A percentile compares a stretch with the other conserved stretches of the same genome.
These are phyloP conservation scores for Daphoenositta chrysoptera DNA, from an alignment of 2,113 vertebrate species.

Conservation along the genomic window DNA sequence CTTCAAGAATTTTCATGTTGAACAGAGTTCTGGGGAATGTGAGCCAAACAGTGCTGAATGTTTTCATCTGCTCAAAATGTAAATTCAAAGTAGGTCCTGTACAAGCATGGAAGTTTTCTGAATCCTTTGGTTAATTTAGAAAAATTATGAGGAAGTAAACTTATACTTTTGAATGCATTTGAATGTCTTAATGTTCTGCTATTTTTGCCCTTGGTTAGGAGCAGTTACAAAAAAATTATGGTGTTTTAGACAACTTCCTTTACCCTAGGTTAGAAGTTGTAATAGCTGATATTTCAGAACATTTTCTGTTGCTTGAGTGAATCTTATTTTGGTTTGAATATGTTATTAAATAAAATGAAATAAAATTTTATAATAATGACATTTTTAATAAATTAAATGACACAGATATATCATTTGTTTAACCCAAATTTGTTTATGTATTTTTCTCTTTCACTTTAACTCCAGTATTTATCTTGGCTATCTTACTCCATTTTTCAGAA, in stretches of 20 bases:
- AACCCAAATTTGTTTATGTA: not conserved
- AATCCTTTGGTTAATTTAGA: not conserved
- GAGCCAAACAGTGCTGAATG: not conserved
- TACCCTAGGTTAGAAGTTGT: not conserved
- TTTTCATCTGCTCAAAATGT: not conserved
- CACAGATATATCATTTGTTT: not conserved
- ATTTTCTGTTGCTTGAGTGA: not conserved
- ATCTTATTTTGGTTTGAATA: not conserved
- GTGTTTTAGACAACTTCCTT: not conserved
- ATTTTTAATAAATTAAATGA: not conserved
- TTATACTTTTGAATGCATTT: not conserved
- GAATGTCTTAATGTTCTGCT: not conserved
- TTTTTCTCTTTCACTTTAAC: not conserved
- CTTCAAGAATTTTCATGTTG: not conserved
- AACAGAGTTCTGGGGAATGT: not conserved
- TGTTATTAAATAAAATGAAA: not conserved
- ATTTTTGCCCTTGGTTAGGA: not conserved
- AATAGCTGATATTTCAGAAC: not conserved
- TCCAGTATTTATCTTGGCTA: not conserved
- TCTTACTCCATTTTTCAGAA: not conserved
- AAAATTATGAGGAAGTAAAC: not conserved
- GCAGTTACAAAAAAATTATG: not conserved
- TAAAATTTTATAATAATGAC: not conserved
- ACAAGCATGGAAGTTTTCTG: not conserved
- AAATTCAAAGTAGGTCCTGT: not conserved